phyloP scores from a whole-genome alignment of 2,113 vertebrate genomes.

The Zosterops borbonicus region DNA sequence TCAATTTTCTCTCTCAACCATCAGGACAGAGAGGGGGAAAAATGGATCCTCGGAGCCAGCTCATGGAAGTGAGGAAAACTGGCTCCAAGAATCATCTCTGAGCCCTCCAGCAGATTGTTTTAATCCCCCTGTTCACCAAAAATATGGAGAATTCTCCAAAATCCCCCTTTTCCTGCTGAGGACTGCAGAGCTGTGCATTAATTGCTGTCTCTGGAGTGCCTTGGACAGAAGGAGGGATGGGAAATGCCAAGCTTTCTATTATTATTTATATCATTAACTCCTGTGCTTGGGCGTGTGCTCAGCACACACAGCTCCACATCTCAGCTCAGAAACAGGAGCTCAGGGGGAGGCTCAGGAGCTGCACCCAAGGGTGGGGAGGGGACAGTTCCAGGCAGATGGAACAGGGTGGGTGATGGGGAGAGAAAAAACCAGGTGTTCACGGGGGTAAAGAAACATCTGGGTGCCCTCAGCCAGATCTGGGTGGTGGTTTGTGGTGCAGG shows the following conservation, averaged over 20 bases:
- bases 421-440: not conserved
- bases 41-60: not conserved
- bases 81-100: not conserved
- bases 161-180: slow-evolving; percentile 11
- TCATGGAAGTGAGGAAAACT: not conserved
- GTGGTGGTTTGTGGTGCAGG: accelerated
- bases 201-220: slow-evolving; percentile 51
- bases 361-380: not conserved
- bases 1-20: not conserved
- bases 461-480: not conserved
- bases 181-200: slow-evolving; percentile 44
- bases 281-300: slow-evolving; percentile 56
- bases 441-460: not conserved
- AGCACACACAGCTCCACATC: slow-evolving; percentile 24
- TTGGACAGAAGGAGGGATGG: slow-evolving; percentile 51
- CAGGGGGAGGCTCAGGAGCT: not conserved
- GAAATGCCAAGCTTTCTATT: not conserved
- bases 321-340: slow-evolving; percentile 19
- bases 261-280: slow-evolving; percentile 53
- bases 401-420: not conserved
- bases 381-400: not conserved
- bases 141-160: slow-evolving; percentile 37
- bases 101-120: slow-evolving; percentile 61
- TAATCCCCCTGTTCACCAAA: slow-evolving; percentile 28
- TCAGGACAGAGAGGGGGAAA: not conserved